Conservation (phyloP, 2,888 invertebrate genomes). For the Sipha maydis region DNA sequence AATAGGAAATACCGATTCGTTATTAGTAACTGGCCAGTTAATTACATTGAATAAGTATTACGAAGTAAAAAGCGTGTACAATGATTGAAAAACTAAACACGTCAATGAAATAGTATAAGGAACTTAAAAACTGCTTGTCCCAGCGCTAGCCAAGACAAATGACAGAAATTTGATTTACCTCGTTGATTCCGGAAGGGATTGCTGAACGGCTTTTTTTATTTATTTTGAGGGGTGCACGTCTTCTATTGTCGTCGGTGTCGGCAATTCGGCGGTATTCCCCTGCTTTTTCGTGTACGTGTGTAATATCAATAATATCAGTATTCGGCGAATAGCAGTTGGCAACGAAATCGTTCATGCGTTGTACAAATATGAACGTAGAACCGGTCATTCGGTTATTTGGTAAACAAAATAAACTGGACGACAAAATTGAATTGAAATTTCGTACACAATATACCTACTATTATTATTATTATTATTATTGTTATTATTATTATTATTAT, state of each 20-base stretch:
- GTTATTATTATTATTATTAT: neutral
- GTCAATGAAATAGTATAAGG: neutral
- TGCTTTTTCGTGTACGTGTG: conserved; percentile 2
- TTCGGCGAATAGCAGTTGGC: neutral
- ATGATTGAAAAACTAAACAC: neutral
- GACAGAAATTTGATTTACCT: conserved; percentile 35
- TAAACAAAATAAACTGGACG: conserved; percentile 29
- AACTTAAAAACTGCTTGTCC: neutral
- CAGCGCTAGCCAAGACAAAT: no score
- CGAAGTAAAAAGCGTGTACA: neutral
- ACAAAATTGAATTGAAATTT: conserved; percentile 35
- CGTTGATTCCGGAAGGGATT: neutral
- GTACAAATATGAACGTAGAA: conserved; percentile 29
- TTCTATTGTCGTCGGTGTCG: neutral
- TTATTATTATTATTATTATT: neutral
- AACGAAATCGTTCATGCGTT: conserved; percentile 13
- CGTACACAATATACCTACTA: neutral
- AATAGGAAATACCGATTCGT: neutral
- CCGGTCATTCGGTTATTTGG: conserved; percentile 1
- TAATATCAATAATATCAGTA: neutral
- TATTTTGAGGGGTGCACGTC: neutral
- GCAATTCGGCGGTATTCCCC: conserved; percentile 19
- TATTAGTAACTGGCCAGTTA: neutral
- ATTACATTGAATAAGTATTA: no score
- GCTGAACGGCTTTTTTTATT: neutral